Evolutionary conservation across 2,797 vertebrate species (phyloP), one percentile per base, ranked within the genome.

Genomic region (Enoplosus armatus): DNA sequence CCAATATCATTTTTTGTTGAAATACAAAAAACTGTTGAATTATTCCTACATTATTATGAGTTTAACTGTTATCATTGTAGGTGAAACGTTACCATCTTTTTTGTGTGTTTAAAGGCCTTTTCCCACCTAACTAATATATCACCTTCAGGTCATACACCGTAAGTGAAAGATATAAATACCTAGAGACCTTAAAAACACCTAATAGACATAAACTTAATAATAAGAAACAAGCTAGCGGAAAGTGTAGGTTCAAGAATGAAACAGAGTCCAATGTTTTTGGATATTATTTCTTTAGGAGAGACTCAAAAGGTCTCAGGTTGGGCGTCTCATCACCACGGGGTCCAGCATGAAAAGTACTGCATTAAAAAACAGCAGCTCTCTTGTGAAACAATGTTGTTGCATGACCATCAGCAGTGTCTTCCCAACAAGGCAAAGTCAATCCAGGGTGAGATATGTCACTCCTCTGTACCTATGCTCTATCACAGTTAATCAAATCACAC

Each of bases 401-500:
- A 58, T 24, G 31, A 16, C 6, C 22, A 37, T 43, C 27, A 24
- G 27, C 5, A 3, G 6, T 29, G 27, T 33, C 24, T 14, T 9
- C 16, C n/a, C 31, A 26, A 50, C n/a, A 41, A 55, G 15, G 24
- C 20, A 24, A 20, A 11, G 39, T 67, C 1, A 67, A n/a, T 11
- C 31, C 24, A 29, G 31, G 37, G 0, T 10, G 16, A 24, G 47
- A 43, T 24, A 7, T 27, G 41, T 33, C 8, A 48, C 51, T 41
- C 26, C 2, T 62, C 20, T 24, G 27, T 55, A 55, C 31, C 37
- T 22, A 31, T 53, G n/a, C 39, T 39, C 22, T 2, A 20, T 43
- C 35, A n/a, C 26, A 22, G 50, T 63, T 48, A 35, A 74, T 75
- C n/a, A 60, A 26, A 71, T 60, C 22, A 35, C 72, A 5, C 55